Evolutionary conservation across 1,140 invertebrate genomes (phyloP).

Genomic region (Diachasma alloeum): DNA sequence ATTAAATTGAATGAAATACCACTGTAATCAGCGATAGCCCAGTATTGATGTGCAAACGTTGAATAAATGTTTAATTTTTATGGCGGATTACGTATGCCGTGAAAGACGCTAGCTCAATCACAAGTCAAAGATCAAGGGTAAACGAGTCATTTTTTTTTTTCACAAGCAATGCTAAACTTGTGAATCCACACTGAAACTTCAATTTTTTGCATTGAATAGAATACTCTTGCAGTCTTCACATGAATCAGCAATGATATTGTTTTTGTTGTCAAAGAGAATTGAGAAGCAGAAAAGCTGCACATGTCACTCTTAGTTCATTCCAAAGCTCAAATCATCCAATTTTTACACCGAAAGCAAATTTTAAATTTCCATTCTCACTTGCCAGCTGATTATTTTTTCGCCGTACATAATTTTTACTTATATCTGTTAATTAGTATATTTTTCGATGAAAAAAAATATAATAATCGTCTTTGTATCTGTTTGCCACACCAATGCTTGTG

Average conservation of each 20-base stretch:
- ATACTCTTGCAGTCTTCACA: not conserved
- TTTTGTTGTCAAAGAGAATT: not conserved
- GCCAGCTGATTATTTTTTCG: not conserved
- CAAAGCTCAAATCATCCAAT: not conserved
- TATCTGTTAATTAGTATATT: not conserved
- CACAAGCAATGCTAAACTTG: not conserved
- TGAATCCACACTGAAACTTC: not conserved
- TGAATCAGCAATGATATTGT: not conserved
- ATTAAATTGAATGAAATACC: not conserved
- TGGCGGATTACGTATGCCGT: not conserved
- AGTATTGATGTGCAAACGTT: not conserved
- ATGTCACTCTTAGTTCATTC: not conserved
- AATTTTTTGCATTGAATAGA: not conserved
- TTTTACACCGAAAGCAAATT: not conserved
- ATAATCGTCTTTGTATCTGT: not conserved
- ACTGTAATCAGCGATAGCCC: not conserved
- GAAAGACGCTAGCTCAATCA: not conserved
- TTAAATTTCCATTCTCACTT: not conserved
- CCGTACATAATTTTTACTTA: conserved; percentile 2
- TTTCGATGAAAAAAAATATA: not conserved
- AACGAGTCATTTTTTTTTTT: not conserved
- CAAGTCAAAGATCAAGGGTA: not conserved
- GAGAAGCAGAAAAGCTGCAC: not conserved
- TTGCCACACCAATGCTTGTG: conserved; percentile 1
- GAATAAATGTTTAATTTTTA: not conserved